Evolutionary conservation across 2,797 vertebrate species (phyloP), one percentile per base, ranked within the genome.

Genomic region (Clarias laeviceps): DNA sequence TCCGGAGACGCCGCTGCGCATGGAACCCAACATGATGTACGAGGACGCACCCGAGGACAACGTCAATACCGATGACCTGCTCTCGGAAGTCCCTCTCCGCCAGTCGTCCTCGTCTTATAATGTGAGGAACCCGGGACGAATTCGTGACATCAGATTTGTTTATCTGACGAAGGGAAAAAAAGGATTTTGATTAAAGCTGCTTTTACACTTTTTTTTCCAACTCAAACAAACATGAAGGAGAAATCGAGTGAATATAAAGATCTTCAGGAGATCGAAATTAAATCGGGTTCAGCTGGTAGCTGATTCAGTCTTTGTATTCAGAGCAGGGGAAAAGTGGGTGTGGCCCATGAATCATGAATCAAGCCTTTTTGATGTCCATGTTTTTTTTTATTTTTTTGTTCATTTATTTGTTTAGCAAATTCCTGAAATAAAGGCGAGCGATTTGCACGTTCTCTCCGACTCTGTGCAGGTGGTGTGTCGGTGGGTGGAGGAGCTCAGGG

Each of bases 1-100:
- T 86, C 97, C 97, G 0, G 97, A 99, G 92, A 98, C 97, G 0
- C 98, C 98, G 8, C 95, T 99, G 80, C 95, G 97, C 82, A 95
- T 94, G 94, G 97, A 97, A 3, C 95, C 96, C 0, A 89, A 92
- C 86, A 85, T 91, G 54, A 77, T 94, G 79, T 91, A 92, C 2
- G 91, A 97, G 45, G 96, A 94, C 32, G 94, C 92, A 5, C 91
- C 95, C 56, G 94, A 94, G 87, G 95, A 93, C 89, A 91, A 90
- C 84, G 89, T 91, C 24, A 90, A 94, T 84, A 87, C 94, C 8
- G 97, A 97, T 83, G 96, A 96, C 85, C 93, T 97, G 89, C 96
- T 92, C 68, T 92, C 96, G 3, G 96, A 96, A 86, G 95, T 94
- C 2, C 95, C 97, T 7, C 95, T 97, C 72, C 94, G 96, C 89